Conservation (phyloP, 2,888 invertebrate genomes). For the Lissonota sp. region DNA sequence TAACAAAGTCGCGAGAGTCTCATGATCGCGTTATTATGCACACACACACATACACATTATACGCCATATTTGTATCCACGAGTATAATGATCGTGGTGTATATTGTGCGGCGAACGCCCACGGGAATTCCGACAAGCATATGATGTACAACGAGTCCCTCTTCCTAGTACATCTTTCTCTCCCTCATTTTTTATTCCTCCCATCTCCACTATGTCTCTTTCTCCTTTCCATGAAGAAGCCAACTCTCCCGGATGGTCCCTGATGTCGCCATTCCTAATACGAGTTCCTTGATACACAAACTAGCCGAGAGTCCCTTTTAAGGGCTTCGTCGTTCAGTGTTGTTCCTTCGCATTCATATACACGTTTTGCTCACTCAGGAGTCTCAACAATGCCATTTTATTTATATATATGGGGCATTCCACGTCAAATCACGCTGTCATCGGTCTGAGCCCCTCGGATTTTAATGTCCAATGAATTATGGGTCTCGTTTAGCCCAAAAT, state of each 20-base stretch:
- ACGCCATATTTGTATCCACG: neutral
- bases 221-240: neutral
- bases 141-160: conserved; percentile 53
- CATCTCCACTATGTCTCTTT: neutral
- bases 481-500: too few species aligned
- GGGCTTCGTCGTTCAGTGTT: neutral
- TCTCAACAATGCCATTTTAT: neutral
- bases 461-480: too few species aligned
- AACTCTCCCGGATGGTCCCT: conserved; percentile 30
- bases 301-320: conserved; percentile 30
- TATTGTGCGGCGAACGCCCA: conserved; percentile 53
- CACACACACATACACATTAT: neutral
- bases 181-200: neutral
- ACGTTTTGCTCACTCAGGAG: too few species aligned
- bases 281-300: conserved; percentile 47
- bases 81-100: conserved; percentile 9
- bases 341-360: too few species aligned
- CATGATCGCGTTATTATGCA: conserved; percentile 11
- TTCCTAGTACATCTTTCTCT: conserved; percentile 45
- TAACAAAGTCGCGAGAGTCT: conserved; percentile 54
- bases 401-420: neutral
- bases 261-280: conserved; percentile 45
- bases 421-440: too few species aligned
- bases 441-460: too few species aligned
- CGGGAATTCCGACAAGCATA: conserved; percentile 60